phyloP scores from a whole-genome alignment of 53 echinoderm and acorn worm genomes.

The Henricia sp. region DNA sequence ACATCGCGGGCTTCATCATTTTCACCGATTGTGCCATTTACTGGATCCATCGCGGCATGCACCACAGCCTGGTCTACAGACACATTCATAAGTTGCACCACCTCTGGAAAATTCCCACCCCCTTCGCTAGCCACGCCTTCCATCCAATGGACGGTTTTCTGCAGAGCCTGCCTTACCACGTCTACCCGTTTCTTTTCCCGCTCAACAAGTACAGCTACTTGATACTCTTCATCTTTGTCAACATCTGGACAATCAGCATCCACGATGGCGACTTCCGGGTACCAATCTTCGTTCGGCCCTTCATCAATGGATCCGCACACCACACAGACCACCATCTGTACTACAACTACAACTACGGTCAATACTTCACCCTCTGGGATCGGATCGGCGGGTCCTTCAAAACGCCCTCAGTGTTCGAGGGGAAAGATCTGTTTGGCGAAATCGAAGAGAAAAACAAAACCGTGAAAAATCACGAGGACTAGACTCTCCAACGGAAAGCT shows the following conservation, averaged over 20 bases:
- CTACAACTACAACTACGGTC: conserved; percentile 97
- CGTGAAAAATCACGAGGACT: conserved; percentile 15
- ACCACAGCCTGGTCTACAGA: conserved; percentile 84
- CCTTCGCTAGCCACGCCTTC: conserved; percentile 98
- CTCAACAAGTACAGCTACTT: conserved; percentile 91
- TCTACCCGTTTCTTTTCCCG: conserved; percentile 94
- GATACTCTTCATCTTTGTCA: conserved; percentile 81
- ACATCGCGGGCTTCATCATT: conserved; percentile 79
- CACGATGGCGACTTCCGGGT: conserved; percentile 96
- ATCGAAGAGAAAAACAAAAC: conserved; percentile 28
- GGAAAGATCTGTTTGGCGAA: conserved; percentile 78
- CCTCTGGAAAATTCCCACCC: conserved; percentile 93
- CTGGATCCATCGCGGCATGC: conserved; percentile 96
- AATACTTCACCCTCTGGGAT: conserved; percentile 99
- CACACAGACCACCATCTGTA: conserved; percentile 97
- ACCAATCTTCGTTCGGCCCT: conserved; percentile 73
- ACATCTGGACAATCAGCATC: conserved; percentile 98
- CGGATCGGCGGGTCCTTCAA: conserved; percentile 91
- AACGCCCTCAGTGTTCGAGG: conserved; percentile 79
- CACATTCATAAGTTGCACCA: conserved; percentile 94
- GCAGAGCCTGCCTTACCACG: conserved; percentile 93
- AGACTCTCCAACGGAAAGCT: neutral
- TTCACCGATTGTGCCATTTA: conserved; percentile 96
- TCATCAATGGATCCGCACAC: conserved; percentile 94
- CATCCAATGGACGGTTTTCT: conserved; percentile 93